phyloP scores from a whole-genome alignment of 1,140 invertebrate genomes.

The Drosophila nigromelanica region DNA sequence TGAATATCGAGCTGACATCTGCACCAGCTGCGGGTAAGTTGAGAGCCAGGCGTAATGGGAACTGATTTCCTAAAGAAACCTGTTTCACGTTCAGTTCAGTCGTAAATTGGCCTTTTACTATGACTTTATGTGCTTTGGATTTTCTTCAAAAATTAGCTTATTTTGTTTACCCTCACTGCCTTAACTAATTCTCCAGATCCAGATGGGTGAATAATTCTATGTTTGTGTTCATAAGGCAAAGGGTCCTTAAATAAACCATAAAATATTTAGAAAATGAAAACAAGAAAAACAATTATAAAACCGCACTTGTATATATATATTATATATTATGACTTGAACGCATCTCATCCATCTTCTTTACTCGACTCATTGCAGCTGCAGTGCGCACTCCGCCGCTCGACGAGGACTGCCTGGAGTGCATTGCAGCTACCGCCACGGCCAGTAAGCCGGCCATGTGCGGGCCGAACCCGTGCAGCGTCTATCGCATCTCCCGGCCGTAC shows the following conservation, averaged over 20 bases:
- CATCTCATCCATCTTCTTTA: neutral
- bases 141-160: no score
- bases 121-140: no score
- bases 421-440: constrained; percentile 47
- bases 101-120: neutral
- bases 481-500: constrained; percentile 66
- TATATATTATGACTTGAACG: no score
- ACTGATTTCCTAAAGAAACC: neutral
- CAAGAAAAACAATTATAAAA: no score
- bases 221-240: no score
- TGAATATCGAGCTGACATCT: constrained; percentile 31
- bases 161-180: no score
- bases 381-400: constrained; percentile 3
- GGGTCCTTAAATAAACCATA: no score
- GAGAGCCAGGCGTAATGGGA: neutral
- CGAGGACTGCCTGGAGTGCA: constrained; percentile 55
- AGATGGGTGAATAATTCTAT: no score
- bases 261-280: no score
- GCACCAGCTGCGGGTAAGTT: constrained; percentile 25
- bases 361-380: neutral
- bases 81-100: neutral
- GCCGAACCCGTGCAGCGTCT: constrained; percentile 58
- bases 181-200: no score
- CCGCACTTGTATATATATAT: no score
- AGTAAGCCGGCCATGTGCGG: constrained; percentile 45